Evolutionary conservation across 2,113 vertebrate species (phyloP), one percentile per base, ranked within the genome.

Genomic region (Channa argus): DNA sequence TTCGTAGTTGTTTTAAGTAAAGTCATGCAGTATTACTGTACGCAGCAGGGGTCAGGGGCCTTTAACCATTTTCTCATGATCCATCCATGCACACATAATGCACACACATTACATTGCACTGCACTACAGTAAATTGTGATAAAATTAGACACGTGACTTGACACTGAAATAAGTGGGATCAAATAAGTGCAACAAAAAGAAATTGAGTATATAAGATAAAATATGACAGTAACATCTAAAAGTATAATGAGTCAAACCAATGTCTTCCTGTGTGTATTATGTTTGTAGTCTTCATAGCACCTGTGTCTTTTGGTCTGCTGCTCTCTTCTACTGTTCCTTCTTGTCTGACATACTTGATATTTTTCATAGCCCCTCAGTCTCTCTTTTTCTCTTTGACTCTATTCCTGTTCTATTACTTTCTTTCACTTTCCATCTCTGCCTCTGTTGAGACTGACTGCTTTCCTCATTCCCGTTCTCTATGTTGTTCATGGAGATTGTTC

Each of bases 401-500:
- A 7, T 66, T 58, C 41, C 49, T 49, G 43, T 56, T 63, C 38
- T 36, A 47, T 64, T 41, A 38, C 51, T 69, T 52, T 45, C 34
- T 79, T 34, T 71, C 63, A 6, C 38, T 39, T 43, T 37, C 49
- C n/a, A 11, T 70, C 59, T 56, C 37, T 45, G 56, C 50, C 61
- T 43, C 54, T 50, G 37, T 15, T 55, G 79, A 78, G 70, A 63
- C 68, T 33, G 70, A 63, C 68, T 33, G 36, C 71, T 59, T 64
- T 71, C 14, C 56, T 65, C 24, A 58, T 55, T 63, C 66, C 59
- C 65, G 52, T 62, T 67, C 59, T 59, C 44, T 71, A 47, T 71
- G 62, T 72, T 74, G 61, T 70, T 44, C 51, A 14, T 39, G 8
- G 45, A 52, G 68, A 77, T 74, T 79, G 72, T 85, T 81, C 45